Evolutionary conservation across 1,140 invertebrate genomes (phyloP), one percentile per base, ranked within the genome.

Genomic region (Aphidius gifuensis): DNA sequence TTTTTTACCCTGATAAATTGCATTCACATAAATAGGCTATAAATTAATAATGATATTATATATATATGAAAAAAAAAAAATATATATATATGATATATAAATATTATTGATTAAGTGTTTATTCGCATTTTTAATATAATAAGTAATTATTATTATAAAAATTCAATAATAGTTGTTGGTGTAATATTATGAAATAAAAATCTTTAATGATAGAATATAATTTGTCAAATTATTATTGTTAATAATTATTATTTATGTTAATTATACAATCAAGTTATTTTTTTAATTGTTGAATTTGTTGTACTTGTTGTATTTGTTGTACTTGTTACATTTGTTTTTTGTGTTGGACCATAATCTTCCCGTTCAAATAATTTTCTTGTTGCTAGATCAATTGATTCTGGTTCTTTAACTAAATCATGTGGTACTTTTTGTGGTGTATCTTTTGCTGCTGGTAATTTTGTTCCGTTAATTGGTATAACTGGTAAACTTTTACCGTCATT

Each of bases 161-260:
- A 79, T 78, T 77, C 74, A 74, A 78, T 78, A 77, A 79, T 79
- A 79, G 76, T 78, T 78, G 77, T 79, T 79, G 77, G 77, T 79
- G 77, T 79, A 79, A 79, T 78, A 79, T 79, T 79, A 79, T 77
- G 72, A 79, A 79, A 79, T 79, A 79, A 32, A 32, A 79, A 79
- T 77, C 76, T 79, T 78, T 79, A 79, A 79, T 72, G 70, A 78
- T 76, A 77, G 50, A 60, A 66, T 59, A 59, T 50, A 39, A 39
- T 58, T 58, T 38, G 46, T 58, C 9, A 46, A 46, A 49, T 16
- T 4, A 49, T 16, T 49, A 49, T 6, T 23, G 6, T 21, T 32
- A 44, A 44, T 40, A 3, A 9, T 39, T 53, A 53, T 53, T 53
- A 32, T 32, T 53, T 39, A 53, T 38, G 4, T 39, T 53, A 3